These are phyloP conservation scores for Carettochelys insculpta DNA, from an alignment of 2,113 vertebrate genomes.

Conservation along the genomic window DNA sequence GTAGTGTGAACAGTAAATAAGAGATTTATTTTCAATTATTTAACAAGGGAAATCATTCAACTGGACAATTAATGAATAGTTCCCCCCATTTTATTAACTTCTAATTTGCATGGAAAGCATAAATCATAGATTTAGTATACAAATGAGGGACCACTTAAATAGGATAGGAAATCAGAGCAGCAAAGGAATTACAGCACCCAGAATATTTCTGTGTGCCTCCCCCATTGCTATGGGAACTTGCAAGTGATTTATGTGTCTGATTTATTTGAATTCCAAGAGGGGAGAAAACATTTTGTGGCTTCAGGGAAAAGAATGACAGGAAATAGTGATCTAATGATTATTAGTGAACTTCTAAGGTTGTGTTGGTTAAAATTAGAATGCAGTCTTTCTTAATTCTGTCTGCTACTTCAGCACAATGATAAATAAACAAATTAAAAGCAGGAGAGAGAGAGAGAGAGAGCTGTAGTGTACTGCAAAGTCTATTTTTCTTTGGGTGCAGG, in stretches of 20 bases:
- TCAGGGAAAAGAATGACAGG: neutral
- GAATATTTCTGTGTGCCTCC: neutral
- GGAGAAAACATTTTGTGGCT: neutral
- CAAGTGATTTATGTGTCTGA: slow-evolving; percentile 9
- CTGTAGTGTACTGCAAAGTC: neutral
- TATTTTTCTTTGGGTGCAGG: neutral
- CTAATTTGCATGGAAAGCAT: slow-evolving; percentile 6
- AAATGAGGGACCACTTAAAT: neutral
- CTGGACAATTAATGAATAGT: neutral
- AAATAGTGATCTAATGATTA: neutral
- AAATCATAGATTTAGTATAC: neutral
- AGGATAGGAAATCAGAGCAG: neutral
- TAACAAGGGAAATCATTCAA: neutral
- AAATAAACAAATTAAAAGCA: neutral
- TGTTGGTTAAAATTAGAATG: neutral
- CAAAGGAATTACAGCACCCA: neutral
- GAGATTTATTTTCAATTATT: neutral
- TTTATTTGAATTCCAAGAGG: neutral
- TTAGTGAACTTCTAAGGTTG: neutral
- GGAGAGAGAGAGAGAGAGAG: neutral
- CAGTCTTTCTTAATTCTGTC: neutral
- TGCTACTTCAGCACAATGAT: neutral
- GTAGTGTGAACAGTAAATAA: neutral
- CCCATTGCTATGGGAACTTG: slow-evolving; percentile 12
- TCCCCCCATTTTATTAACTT: neutral